Percentiles rank a stretch among this genome's conserved stretches.
Conservation (phyloP, 35 echinoderm and acorn worm species). For the Lytechinus variegatus region DNA sequence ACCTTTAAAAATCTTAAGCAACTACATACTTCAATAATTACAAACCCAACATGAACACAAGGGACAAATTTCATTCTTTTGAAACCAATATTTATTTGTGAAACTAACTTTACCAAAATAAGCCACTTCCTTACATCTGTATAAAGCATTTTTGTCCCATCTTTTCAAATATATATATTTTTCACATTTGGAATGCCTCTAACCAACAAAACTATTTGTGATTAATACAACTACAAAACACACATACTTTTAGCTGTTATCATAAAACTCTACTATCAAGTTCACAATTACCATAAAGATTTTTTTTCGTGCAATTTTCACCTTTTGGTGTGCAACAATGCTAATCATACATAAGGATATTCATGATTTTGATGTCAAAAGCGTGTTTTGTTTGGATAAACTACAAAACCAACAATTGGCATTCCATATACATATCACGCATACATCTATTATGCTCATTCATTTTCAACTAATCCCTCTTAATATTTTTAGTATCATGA, state of each 20-base stretch:
- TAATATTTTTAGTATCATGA: neutral
- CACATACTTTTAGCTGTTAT: neutral
- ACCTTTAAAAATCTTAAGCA: too few species aligned
- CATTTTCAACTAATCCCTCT: neutral
- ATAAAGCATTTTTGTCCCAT: neutral
- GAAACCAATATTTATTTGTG: conserved; percentile 19
- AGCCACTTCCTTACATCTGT: neutral
- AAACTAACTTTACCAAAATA: conserved; percentile 7
- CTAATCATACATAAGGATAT: neutral
- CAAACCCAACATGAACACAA: too few species aligned
- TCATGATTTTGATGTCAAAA: neutral
- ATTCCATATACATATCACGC: neutral
- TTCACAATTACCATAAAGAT: neutral
- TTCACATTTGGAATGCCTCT: neutral
- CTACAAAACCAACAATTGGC: neutral
- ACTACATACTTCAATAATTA: too few species aligned
- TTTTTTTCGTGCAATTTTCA: neutral
- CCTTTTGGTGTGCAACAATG: neutral
- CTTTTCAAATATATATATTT: neutral
- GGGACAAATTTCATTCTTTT: neutral
- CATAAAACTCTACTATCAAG: neutral
- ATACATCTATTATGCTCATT: neutral
- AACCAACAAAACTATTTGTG: neutral
- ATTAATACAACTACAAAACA: neutral
- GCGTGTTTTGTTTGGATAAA: neutral